phyloP scores from a whole-genome alignment of 2,113 vertebrate species.

The Gyps fulvus region DNA sequence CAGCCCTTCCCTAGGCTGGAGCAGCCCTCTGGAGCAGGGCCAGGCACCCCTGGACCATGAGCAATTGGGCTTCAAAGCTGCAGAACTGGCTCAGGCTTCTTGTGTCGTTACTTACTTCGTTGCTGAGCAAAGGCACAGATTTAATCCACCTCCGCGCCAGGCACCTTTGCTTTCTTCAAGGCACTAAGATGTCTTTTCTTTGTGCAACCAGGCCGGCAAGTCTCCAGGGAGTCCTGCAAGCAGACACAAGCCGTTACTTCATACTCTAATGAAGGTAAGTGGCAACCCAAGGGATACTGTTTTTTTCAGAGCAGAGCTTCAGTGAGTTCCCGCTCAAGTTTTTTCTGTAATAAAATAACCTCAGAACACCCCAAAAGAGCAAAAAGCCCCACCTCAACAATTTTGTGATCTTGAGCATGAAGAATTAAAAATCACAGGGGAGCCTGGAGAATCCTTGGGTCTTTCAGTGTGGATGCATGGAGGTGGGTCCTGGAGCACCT shows the following conservation, averaged over 20 bases:
- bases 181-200: neutral
- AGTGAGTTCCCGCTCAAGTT: neutral
- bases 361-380: neutral
- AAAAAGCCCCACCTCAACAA: neutral
- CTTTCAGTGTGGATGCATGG: neutral
- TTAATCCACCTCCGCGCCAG: neutral
- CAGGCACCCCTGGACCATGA: rapidly evolving
- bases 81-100: rapidly evolving
- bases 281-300: neutral
- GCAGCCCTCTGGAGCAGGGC: neutral
- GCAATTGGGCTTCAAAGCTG: neutral
- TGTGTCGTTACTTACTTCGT: rapidly evolving
- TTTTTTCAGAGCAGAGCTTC: neutral
- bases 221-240: neutral
- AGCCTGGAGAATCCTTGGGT: neutral
- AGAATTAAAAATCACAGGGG: neutral
- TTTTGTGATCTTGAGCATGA: neutral
- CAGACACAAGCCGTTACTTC: slow-evolving; percentile 39
- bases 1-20: neutral
- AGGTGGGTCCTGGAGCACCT: neutral
- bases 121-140: neutral
- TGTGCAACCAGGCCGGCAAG: slow-evolving; percentile 38
- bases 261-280: slow-evolving; percentile 62
- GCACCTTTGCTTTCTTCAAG: neutral
- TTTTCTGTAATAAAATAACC: neutral